Conservation (phyloP, 2,888 invertebrate genomes). For the Parasteatoda lunata region DNA sequence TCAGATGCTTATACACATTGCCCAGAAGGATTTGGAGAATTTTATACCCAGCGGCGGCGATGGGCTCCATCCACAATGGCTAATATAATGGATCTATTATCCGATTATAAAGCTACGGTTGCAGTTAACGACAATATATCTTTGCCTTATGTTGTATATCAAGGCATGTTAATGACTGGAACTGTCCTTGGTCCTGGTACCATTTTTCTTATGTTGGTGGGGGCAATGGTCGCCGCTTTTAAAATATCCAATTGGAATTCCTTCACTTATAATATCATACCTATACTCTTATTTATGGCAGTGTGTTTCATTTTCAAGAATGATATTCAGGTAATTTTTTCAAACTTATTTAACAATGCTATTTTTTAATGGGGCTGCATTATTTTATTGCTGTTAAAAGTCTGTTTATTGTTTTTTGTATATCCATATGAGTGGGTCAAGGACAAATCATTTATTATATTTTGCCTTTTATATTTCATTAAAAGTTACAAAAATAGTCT, state of each 20-base stretch:
- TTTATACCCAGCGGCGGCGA: slow-evolving; percentile 78
- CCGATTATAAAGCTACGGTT: slow-evolving; percentile 76
- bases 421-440: no score
- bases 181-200: slow-evolving; percentile 88
- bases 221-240: slow-evolving; percentile 86
- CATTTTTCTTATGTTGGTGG: slow-evolving; percentile 87
- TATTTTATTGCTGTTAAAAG: no score
- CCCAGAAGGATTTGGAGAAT: slow-evolving; percentile 78
- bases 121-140: slow-evolving; percentile 77
- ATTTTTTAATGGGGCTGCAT: no score
- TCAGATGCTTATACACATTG: slow-evolving; percentile 80
- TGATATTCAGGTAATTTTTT: slow-evolving; percentile 88
- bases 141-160: slow-evolving; percentile 73
- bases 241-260: slow-evolving; percentile 77
- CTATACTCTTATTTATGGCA: slow-evolving; percentile 93
- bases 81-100: slow-evolving; percentile 77
- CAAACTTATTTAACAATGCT: slow-evolving; percentile 35
- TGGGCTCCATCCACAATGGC: slow-evolving; percentile 80
- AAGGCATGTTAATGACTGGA: slow-evolving; percentile 81
- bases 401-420: no score
- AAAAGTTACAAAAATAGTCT: no score
- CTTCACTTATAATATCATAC: slow-evolving; percentile 94
- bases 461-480: no score
- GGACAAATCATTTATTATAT: no score
- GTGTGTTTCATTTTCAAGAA: slow-evolving; percentile 95